Base-by-base conservation (phyloP, 2,888 invertebrate genomes). In the Apamea epomidion region DNA sequence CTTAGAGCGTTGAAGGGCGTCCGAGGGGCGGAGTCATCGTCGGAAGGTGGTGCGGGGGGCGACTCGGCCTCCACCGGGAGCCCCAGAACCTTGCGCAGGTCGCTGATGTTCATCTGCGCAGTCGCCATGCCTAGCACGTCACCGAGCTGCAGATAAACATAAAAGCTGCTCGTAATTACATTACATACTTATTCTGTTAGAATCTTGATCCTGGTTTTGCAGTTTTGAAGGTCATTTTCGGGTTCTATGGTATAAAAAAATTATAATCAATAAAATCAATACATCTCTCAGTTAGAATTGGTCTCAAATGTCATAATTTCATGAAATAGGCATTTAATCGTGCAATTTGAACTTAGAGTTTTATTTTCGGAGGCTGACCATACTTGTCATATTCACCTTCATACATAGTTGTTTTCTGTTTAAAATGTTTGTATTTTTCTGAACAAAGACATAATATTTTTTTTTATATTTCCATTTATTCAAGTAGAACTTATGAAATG, bases 81-180 rank as follows among this genome's bases (percentile, higher is more conserved):
- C 6, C 98, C 98, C 6, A 99, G 96, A 73, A 98, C 98, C 92
- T 99, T 99, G 83, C 98, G 98, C 76, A 99, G 97, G 94, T 99
- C 99, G 0, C 98, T 97, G 48, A 99, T 98, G 94, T 99, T 99
- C 97, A 99, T 98, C 94, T 99, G 98, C 0, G 99, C 99, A 0
- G 99, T 99, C 42, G 99, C 98, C 96, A 99, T 98, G 21, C 99
- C 99, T 89, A 99, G 98, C 14, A 98, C 98, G 96, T 99, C 99
- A 18, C 98, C 98, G 71, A 99, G 97, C 98, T 98, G 93, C 0
- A 79, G 71, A 76, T 6, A 58, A 42, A 18, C 29, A 67, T 3
- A 71, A 45, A 14, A 16, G 2, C 8, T 48, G 18, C 21, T 75
- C 2, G 12, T 48, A 70, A 75, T 10, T 29, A 58, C 16, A 10